A percentile compares a stretch with the other conserved stretches of the same genome.
phyloP scores from a whole-genome alignment of 2,888 invertebrate genomes.

The Habroteleia sp. region DNA sequence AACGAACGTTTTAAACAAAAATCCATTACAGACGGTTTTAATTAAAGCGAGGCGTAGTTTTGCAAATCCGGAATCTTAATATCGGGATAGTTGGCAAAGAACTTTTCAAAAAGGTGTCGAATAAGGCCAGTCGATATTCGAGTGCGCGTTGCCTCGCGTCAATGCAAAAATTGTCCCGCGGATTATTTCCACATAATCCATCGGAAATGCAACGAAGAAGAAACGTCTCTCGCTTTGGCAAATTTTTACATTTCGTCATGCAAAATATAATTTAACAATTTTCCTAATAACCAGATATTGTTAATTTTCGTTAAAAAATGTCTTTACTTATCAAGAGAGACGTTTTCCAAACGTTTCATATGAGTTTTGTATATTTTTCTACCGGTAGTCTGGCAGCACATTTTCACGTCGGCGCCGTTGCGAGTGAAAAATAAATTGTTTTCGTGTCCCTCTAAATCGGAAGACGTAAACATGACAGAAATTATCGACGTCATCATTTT shows the following conservation, averaged over 20 bases:
- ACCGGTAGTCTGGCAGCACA: slow-evolving; percentile 30
- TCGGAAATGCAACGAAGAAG: slow-evolving; percentile 18
- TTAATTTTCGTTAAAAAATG: too few species aligned
- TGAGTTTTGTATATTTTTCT: slow-evolving; percentile 5
- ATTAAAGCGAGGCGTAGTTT: slow-evolving; percentile 3
- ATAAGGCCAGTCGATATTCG: slow-evolving; percentile 39
- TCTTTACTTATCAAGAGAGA: neutral
- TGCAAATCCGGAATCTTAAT: slow-evolving; percentile 19
- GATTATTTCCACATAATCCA: slow-evolving; percentile 38
- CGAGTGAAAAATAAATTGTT: slow-evolving; percentile 36
- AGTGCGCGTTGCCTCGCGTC: slow-evolving; percentile 42
- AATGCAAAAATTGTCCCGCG: slow-evolving; percentile 41
- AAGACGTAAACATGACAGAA: slow-evolving; percentile 35
- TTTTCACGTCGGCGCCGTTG: slow-evolving; percentile 14
- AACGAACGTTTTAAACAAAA: too few species aligned
- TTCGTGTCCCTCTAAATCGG: slow-evolving; percentile 23
- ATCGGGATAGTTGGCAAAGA: slow-evolving; percentile 15
- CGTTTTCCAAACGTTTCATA: slow-evolving; percentile 8
- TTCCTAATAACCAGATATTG: too few species aligned
- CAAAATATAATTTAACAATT: slow-evolving; percentile 15
- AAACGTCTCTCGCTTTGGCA: slow-evolving; percentile 32
- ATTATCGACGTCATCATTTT: slow-evolving; percentile 6
- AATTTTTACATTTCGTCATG: too few species aligned
- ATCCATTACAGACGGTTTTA: too few species aligned
- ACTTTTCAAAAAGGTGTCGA: slow-evolving; percentile 26